Evolutionary conservation across 2,888 invertebrate species (phyloP).

Genomic region (Synanthedon myopaeformis): DNA sequence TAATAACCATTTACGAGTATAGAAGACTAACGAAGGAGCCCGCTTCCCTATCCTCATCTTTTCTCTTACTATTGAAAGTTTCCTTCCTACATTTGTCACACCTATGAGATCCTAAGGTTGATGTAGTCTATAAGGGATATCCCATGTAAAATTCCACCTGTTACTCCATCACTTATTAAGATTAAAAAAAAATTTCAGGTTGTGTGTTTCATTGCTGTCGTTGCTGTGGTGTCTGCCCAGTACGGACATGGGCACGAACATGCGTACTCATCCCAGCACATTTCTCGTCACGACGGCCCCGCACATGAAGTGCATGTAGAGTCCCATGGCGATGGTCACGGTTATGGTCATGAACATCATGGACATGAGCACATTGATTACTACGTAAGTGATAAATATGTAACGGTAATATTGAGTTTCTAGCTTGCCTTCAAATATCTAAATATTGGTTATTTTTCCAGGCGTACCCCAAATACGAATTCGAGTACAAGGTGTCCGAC

Average conservation of each 20-base stretch:
- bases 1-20: no score
- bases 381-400: constrained; percentile 4
- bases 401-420: no score
- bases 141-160: neutral
- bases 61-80: no score
- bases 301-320: constrained; percentile 7
- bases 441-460: constrained; percentile 3
- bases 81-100: no score
- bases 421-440: neutral
- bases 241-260: constrained; percentile 24
- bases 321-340: constrained; percentile 22
- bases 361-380: constrained; percentile 7
- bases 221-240: constrained; percentile 3
- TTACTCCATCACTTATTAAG: no score
- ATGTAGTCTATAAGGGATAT: neutral
- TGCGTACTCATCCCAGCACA: constrained; percentile 25
- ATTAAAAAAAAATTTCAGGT: constrained; percentile 1
- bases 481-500: constrained; percentile 57
- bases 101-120: no score
- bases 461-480: constrained; percentile 32
- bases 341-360: neutral
- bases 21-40: no score
- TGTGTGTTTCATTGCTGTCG: constrained; percentile 6
- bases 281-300: constrained; percentile 21
- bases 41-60: no score